Evolutionary conservation across 2,888 invertebrate species (phyloP).

Genomic region (Pseudococcus jackbeardsleyi): DNA sequence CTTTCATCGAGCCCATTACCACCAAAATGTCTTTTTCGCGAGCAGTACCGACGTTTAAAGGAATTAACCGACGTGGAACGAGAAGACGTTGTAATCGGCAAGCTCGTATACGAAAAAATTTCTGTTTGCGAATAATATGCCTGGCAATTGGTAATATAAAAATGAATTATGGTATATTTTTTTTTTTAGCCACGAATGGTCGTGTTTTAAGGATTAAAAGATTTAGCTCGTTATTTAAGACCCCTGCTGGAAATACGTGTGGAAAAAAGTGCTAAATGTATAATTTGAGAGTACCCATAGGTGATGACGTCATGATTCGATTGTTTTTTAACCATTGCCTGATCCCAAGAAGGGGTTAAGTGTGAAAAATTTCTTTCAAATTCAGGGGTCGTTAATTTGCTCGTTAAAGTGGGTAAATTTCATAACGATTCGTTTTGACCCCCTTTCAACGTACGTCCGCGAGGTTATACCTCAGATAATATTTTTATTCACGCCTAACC

Average conservation of each 20-base stretch:
- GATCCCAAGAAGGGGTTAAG: background rate
- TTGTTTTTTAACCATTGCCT: too few species aligned
- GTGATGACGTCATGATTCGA: constrained; percentile 60
- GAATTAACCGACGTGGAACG: background rate
- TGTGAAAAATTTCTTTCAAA: constrained; percentile 29
- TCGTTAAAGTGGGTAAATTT: background rate
- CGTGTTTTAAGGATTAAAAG: constrained; percentile 42
- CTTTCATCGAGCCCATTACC: constrained; percentile 41
- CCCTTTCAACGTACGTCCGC: background rate
- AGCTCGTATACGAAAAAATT: background rate
- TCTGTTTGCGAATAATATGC: too few species aligned
- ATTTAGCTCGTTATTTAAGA: constrained; percentile 59
- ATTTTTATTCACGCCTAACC: constrained; percentile 40
- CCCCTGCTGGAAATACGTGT: constrained; percentile 44
- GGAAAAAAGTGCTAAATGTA: background rate
- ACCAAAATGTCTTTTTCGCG: background rate
- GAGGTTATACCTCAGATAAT: background rate
- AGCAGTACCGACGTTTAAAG: background rate
- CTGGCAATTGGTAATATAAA: background rate
- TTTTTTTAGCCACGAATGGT: constrained; percentile 16
- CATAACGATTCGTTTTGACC: background rate
- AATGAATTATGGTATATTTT: background rate
- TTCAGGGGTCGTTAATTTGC: constrained; percentile 37
- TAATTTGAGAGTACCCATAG: background rate
- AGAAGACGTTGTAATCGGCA: background rate